Evolutionary conservation across 2,888 invertebrate species (phyloP).

Genomic region (Trissoscelio sp.): DNA sequence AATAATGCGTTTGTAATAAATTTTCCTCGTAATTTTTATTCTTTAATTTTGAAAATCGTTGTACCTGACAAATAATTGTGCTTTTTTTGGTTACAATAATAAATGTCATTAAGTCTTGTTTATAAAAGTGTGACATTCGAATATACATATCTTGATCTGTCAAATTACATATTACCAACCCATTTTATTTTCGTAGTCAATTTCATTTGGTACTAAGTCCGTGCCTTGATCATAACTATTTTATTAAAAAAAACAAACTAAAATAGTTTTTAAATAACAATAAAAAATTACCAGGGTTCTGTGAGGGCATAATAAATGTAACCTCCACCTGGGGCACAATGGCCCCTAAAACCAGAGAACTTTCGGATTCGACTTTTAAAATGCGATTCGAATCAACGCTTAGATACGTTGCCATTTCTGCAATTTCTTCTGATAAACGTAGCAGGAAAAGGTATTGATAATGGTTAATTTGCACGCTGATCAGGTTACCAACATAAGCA

Average conservation of each 20-base stretch:
- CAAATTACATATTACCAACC: too few species aligned
- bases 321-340: constrained; percentile 94
- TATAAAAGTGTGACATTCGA: too few species aligned
- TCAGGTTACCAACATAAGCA: constrained; percentile 91
- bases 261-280: background rate
- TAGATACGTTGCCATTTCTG: constrained; percentile 91
- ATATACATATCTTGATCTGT: too few species aligned
- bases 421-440: constrained; percentile 91
- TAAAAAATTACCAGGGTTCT: constrained; percentile 86
- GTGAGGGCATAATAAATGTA: constrained; percentile 93
- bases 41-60: too few species aligned
- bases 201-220: too few species aligned
- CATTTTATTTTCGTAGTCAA: too few species aligned
- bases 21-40: too few species aligned
- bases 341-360: constrained; percentile 89
- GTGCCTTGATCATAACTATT: too few species aligned
- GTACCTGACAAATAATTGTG: too few species aligned
- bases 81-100: too few species aligned
- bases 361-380: constrained; percentile 84
- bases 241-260: background rate
- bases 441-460: constrained; percentile 96
- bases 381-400: constrained; percentile 91
- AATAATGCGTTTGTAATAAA: too few species aligned
- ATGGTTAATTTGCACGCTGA: constrained; percentile 96
- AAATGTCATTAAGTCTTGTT: too few species aligned